phyloP scores from a whole-genome alignment of 1,140 invertebrate genomes.

The Ridgeia piscesae region DNA sequence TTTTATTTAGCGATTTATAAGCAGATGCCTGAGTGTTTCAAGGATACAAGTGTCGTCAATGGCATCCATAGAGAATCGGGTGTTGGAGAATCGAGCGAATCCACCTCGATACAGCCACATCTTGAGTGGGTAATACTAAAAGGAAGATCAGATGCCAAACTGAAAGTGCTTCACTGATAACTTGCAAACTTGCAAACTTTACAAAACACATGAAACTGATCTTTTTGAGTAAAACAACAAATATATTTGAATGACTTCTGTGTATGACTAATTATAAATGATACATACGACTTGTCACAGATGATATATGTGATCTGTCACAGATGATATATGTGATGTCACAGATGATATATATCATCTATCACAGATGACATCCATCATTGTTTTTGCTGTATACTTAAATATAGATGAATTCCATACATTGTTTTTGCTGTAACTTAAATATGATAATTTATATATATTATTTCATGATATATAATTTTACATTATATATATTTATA shows the following conservation, averaged over 20 bases:
- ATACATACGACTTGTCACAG: too few relatives aligned
- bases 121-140: slow-evolving; percentile 59
- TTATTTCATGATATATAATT: too few relatives aligned
- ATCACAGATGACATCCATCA: neutral
- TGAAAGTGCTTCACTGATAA: slow-evolving; percentile 1
- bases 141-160: slow-evolving; percentile 26
- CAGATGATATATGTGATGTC: too few relatives aligned
- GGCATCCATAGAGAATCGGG: slow-evolving; percentile 58
- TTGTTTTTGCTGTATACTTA: neutral
- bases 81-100: slow-evolving; percentile 62
- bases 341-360: too few relatives aligned
- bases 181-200: neutral
- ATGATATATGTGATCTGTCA: too few relatives aligned
- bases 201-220: neutral
- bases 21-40: neutral
- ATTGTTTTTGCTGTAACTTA: too few relatives aligned
- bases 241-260: too few relatives aligned
- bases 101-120: slow-evolving; percentile 61
- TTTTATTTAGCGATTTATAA: neutral
- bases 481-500: too few relatives aligned
- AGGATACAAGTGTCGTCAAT: slow-evolving; percentile 59
- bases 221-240: neutral
- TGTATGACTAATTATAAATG: too few relatives aligned
- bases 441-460: too few relatives aligned
- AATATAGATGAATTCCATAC: neutral